Evolutionary conservation across 2,113 vertebrate genomes (phyloP).

Genomic region (Lathamus discolor): DNA sequence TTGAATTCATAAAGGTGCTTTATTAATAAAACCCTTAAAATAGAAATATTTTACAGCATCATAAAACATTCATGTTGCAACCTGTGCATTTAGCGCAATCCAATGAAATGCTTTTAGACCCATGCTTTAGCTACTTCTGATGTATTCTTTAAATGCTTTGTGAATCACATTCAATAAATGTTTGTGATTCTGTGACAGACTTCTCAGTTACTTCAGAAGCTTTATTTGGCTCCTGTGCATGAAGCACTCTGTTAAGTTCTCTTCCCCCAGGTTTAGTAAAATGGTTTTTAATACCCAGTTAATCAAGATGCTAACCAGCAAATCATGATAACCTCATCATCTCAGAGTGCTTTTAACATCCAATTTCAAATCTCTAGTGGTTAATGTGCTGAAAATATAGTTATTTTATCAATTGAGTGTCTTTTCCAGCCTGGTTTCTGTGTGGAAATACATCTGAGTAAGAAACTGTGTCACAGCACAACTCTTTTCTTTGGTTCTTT

Average conservation of each 20-base stretch:
- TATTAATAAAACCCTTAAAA: not conserved
- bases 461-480: not conserved
- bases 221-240: not conserved
- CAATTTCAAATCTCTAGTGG: not conserved
- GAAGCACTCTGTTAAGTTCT: not conserved
- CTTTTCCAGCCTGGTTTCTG: not conserved
- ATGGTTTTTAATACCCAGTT: not conserved
- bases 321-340: not conserved
- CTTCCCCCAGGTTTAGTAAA: fast-evolving
- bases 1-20: not conserved
- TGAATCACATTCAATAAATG: not conserved
- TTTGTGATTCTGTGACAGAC: not conserved
- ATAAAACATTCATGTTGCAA: not conserved
- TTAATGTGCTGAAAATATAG: not conserved
- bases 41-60: not conserved
- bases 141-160: not conserved
- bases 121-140: not conserved
- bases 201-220: not conserved
- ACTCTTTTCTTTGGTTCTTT: not conserved
- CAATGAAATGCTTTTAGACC: not conserved
- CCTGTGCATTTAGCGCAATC: not conserved
- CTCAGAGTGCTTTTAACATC: not conserved
- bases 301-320: not conserved
- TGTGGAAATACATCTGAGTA: not conserved
- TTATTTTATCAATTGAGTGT: not conserved